phyloP scores from a whole-genome alignment of 1,140 invertebrate species.

The Nixonia krombeini region DNA sequence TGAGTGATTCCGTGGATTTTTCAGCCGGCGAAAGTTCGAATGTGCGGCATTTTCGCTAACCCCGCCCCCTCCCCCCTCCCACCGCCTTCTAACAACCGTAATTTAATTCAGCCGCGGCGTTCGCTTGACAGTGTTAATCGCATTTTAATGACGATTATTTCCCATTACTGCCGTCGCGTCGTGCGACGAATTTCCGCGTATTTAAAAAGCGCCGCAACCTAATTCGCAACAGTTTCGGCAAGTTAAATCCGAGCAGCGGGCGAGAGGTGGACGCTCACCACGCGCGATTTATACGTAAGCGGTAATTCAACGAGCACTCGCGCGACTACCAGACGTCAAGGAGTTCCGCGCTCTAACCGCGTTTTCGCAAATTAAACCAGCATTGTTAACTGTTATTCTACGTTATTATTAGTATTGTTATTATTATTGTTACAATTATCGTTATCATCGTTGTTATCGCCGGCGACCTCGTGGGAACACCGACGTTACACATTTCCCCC shows the following conservation, averaged over 20 bases:
- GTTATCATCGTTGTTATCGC: no score
- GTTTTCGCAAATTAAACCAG: constrained; percentile 63
- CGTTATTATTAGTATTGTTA: constrained; percentile 24
- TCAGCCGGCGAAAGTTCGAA: no score
- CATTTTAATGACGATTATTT: constrained; percentile 30
- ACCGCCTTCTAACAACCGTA: not conserved
- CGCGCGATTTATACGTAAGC: constrained; percentile 41
- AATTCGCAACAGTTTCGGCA: constrained; percentile 23
- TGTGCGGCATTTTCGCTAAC: no score
- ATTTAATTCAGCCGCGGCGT: constrained; percentile 4
- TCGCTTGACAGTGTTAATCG: constrained; percentile 26
- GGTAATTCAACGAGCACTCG: constrained; percentile 47
- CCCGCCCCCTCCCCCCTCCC: no score
- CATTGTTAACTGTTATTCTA: constrained; percentile 59
- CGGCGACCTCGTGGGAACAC: no score
- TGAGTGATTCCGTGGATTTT: no score
- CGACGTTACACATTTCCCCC: no score
- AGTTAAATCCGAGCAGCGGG: constrained; percentile 17
- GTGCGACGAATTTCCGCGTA: constrained; percentile 24
- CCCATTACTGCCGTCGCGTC: constrained; percentile 23
- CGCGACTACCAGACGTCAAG: constrained; percentile 52
- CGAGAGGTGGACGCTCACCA: constrained; percentile 23
- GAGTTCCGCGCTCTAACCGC: constrained; percentile 50
- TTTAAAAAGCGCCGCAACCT: constrained; percentile 34
- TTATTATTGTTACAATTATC: constrained; percentile 12